These are phyloP conservation scores for Eristalinus aeneus DNA, from an alignment of 2,888 invertebrate species.

Conservation along the genomic window DNA sequence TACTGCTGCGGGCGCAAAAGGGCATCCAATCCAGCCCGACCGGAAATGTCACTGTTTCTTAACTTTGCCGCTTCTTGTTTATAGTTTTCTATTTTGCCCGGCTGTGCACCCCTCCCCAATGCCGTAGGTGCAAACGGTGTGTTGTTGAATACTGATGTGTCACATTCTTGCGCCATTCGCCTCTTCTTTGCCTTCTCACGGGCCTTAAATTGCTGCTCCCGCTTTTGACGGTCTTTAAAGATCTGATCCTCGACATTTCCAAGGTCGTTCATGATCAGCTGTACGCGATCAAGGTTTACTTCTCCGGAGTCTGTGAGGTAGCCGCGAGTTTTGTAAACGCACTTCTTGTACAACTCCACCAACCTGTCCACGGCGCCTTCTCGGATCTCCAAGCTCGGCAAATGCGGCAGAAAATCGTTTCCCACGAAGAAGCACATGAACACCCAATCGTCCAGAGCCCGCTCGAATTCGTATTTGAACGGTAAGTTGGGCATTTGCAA, in stretches of 20 bases:
- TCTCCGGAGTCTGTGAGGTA: conserved; percentile 97
- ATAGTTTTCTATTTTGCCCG: conserved; percentile 84
- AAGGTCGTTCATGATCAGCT: conserved; percentile 95
- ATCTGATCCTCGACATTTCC: conserved; percentile 98
- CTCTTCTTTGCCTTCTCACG: conserved; percentile 88
- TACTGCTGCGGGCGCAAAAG: conserved; percentile 48
- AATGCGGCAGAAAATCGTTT: conserved; percentile 98
- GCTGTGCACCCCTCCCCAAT: conserved; percentile 82
- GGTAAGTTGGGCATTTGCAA: conserved; percentile 95
- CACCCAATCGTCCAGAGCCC: conserved; percentile 98
- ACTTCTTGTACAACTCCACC: conserved; percentile 95
- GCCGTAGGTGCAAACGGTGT: conserved; percentile 88
- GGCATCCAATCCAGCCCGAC: conserved; percentile 47
- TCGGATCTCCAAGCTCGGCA: conserved; percentile 98
- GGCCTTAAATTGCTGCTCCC: conserved; percentile 90
- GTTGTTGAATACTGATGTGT: conserved; percentile 86
- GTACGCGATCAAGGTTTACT: conserved; percentile 95
- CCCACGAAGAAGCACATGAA: conserved; percentile 99
- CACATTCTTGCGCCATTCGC: conserved; percentile 82
- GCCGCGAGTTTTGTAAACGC: conserved; percentile 96
- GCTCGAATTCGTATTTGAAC: conserved; percentile 96
- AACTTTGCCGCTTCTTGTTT: conserved; percentile 86
- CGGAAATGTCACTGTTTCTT: conserved; percentile 76
- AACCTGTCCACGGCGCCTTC: conserved; percentile 98
- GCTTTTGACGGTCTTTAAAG: conserved; percentile 94